A percentile compares a stretch with the other conserved stretches of the same genome.
phyloP scores from a whole-genome alignment of 2,113 vertebrate genomes.

The Sardina pilchardus region DNA sequence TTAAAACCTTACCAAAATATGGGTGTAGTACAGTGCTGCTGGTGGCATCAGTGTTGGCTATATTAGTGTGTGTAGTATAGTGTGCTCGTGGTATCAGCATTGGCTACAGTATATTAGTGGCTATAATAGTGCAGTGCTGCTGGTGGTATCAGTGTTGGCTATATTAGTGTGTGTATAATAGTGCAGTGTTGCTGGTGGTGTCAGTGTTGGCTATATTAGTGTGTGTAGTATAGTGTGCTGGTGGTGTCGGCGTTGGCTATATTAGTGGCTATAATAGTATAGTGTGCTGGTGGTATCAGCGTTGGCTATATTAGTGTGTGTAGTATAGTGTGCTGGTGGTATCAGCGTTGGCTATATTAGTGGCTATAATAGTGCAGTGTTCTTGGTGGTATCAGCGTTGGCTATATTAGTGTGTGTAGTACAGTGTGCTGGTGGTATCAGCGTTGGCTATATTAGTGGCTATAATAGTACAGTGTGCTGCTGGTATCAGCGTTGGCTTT shows the following conservation, averaged over 20 bases:
- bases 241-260: too few relatives aligned
- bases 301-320: too few relatives aligned
- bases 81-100: not conserved
- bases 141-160: not conserved
- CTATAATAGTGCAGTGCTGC: too few relatives aligned
- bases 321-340: not conserved
- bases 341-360: not conserved
- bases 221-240: not conserved
- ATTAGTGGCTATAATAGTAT: too few relatives aligned
- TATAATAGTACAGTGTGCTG: too few relatives aligned
- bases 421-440: not conserved
- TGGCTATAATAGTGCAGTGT: too few relatives aligned
- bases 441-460: too few relatives aligned
- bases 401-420: not conserved
- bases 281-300: not conserved
- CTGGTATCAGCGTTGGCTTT: too few relatives aligned
- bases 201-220: not conserved
- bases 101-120: too few relatives aligned
- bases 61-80: not conserved
- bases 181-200: too few relatives aligned
- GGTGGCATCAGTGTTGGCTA: not conserved
- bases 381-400: not conserved
- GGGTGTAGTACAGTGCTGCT: too few relatives aligned
- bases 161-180: not conserved
- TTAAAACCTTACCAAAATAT: too few relatives aligned